phyloP scores from a whole-genome alignment of 23 tunicate genomes.

The Pegea sp. region DNA sequence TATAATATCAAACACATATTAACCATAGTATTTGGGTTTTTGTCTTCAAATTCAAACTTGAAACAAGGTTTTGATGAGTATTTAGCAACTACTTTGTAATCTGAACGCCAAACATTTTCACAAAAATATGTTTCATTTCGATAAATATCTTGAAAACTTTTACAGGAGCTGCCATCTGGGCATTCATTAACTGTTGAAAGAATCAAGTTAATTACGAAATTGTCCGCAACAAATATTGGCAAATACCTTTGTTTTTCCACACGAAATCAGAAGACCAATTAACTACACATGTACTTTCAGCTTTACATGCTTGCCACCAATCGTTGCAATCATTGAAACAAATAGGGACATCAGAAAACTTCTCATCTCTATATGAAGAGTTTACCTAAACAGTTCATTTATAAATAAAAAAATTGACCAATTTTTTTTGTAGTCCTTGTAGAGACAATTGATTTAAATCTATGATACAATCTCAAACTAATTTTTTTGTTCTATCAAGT shows the following conservation, averaged over 20 bases:
- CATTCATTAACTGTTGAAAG: constrained; percentile 18
- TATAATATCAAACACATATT: too few relatives aligned
- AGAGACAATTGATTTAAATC: too few relatives aligned
- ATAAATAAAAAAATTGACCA: too few relatives aligned
- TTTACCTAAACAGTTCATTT: too few relatives aligned
- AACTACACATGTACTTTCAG: constrained; percentile 51
- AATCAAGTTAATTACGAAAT: too few relatives aligned
- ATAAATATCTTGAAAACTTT: constrained; percentile 8
- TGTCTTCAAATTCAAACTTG: neutral
- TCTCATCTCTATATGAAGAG: too few relatives aligned
- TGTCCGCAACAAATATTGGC: neutral
- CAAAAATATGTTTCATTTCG: constrained; percentile 46
- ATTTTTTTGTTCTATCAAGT: too few relatives aligned
- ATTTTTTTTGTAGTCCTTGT: too few relatives aligned
- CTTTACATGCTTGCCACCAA: constrained; percentile 61
- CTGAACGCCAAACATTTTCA: constrained; percentile 36
- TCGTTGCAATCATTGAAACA: constrained; percentile 33
- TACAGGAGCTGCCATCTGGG: constrained; percentile 15
- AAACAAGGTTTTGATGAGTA: too few relatives aligned
- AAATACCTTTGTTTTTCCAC: constrained; percentile 21
- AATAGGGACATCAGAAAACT: constrained; percentile 37
- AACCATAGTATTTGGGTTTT: too few relatives aligned
- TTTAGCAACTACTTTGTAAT: constrained; percentile 21
- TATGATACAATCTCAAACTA: too few relatives aligned
- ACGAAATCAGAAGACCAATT: constrained; percentile 36